These are phyloP conservation scores for Acanthococcus lagerstroemiae DNA, from an alignment of 2,888 invertebrate genomes.

Conservation along the genomic window DNA sequence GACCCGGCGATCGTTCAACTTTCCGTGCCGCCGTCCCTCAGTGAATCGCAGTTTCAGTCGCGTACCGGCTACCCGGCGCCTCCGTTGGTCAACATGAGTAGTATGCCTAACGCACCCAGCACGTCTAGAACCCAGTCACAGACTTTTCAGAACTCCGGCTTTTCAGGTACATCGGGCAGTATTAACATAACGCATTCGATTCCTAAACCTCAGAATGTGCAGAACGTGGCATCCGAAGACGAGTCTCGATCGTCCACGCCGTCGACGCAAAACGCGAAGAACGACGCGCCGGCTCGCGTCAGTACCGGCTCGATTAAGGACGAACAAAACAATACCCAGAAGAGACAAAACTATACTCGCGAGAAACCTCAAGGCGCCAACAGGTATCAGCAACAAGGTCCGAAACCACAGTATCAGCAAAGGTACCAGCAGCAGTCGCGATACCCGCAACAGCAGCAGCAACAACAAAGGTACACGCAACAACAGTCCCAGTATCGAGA, in stretches of 20 bases:
- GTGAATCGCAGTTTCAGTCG: constrained; percentile 15
- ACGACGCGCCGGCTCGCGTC: neutral
- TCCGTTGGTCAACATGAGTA: neutral
- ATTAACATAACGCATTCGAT: constrained; percentile 3
- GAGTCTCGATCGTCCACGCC: constrained; percentile 65
- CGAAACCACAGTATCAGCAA: neutral
- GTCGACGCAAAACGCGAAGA: constrained; percentile 44
- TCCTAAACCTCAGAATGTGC: constrained; percentile 16
- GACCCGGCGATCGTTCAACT: constrained; percentile 96
- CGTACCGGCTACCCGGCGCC: neutral
- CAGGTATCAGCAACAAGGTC: neutral
- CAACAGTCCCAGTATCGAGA: constrained; percentile 16
- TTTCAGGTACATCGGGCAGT: neutral
- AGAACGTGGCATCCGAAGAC: constrained; percentile 15
- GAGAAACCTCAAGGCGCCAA: constrained; percentile 2
- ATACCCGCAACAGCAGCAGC: neutral
- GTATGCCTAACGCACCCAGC: constrained; percentile 17
- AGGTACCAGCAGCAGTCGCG: constrained; percentile 1
- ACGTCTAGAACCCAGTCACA: constrained; percentile 1
- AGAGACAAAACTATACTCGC: constrained; percentile 4
- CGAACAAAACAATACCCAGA: neutral
- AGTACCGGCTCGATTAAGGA: neutral
- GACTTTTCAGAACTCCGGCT: neutral
- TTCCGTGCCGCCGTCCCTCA: constrained; percentile 35
- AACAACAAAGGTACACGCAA: constrained; percentile 5